Base-by-base conservation (phyloP, 2,797 vertebrate species). In the Poecilia gillii region DNA sequence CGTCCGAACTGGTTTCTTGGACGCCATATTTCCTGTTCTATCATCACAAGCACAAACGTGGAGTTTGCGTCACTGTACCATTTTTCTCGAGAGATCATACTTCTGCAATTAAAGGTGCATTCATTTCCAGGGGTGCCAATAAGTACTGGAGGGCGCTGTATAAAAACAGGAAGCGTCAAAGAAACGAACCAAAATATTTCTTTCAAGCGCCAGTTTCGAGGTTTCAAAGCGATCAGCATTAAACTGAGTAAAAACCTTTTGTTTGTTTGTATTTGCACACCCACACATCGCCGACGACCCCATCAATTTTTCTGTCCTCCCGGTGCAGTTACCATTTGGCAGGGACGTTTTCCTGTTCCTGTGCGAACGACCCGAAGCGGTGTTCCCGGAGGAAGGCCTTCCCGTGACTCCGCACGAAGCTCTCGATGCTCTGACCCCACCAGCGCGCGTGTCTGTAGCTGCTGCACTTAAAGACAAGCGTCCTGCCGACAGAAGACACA, bases 371-470 rank as follows among this genome's bases (percentile, higher is more conserved):
- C 4, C 97, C 96, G 1, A 99, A 99, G 87, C 98, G 96, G 75
- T 99, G 98, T 4, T 96, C 96, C 0, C 89, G 95, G 55, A 99
- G 97, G 80, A 98, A 99, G 59, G 97, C 95, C 77, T 95, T 95
- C 74, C 97, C 98, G 0, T 99, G 90, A 13, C 90, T 97, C 77
- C 93, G 95, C 90, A 97, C 86, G 55, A 99, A 99, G 84, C 94
- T 96, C 71, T 99, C 97, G 47, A 99, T 98, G 86, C 97, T 97
- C 82, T 98, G 97, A 81, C 97, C 97, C 98, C 98, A 99, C 98
- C 97, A 99, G 62, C 97, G 97, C 4, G 98, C 97, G 25, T 99
- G 97, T 84, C 98, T 95, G 91, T 97, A 99, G 94, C 97, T 99
- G 95, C 93, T 96, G 90, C 97, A 99, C 94, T 99, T 99, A 88